These are phyloP conservation scores for Alethe diademata DNA, from an alignment of 2,113 vertebrate species.

Conservation along the genomic window DNA sequence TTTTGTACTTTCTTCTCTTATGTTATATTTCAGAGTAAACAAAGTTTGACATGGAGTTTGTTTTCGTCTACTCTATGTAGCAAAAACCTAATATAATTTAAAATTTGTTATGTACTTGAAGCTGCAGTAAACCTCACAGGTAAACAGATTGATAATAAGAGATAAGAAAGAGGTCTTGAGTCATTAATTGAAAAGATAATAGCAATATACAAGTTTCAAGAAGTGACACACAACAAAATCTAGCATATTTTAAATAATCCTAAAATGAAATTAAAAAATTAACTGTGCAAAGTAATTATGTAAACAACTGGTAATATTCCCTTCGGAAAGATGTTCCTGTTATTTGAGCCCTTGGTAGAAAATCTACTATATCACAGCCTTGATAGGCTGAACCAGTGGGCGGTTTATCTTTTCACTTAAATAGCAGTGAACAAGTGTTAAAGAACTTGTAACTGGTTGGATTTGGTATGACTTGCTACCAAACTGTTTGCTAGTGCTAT, in stretches of 20 bases:
- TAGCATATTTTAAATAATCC: neutral
- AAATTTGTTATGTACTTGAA: constrained; percentile 55
- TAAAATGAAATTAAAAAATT: neutral
- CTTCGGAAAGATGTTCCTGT: neutral
- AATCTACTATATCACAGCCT: neutral
- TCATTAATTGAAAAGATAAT: neutral
- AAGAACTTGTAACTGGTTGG: neutral
- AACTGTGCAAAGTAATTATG: neutral
- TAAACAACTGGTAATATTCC: neutral
- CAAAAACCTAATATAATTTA: constrained; percentile 62
- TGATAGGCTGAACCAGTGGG: neutral
- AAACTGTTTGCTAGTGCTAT: neutral
- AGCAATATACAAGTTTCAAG: neutral
- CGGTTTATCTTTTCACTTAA: neutral
- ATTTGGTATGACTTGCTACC: neutral
- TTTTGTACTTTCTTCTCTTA: neutral
- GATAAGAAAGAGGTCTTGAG: neutral
- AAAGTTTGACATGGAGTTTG: neutral
- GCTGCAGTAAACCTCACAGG: constrained; percentile 55
- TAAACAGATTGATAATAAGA: constrained; percentile 37
- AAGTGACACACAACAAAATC: neutral
- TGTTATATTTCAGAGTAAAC: neutral
- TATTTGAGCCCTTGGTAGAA: neutral
- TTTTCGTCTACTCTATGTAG: constrained; percentile 50
- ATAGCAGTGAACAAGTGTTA: neutral